phyloP scores from a whole-genome alignment of 2,888 invertebrate genomes.

The Sesia apiformis region DNA sequence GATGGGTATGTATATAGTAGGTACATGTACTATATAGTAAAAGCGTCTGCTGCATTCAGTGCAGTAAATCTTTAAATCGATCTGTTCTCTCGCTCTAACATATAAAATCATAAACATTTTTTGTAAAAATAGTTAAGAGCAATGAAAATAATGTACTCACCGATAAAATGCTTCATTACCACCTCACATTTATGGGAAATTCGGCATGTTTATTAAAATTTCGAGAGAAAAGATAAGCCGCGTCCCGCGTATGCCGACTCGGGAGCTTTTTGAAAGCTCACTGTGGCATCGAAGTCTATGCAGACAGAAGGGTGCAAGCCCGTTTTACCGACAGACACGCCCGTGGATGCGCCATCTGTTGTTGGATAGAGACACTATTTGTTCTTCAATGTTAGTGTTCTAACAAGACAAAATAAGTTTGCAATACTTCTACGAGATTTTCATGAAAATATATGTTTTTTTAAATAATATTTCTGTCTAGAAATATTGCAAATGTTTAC shows the following conservation, averaged over 20 bases:
- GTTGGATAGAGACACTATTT: background rate
- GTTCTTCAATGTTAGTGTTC: no score
- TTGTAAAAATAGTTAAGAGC: no score
- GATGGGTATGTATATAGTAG: background rate
- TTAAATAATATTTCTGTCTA: no score
- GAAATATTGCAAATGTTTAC: no score
- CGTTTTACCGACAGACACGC: background rate
- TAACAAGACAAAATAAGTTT: no score
- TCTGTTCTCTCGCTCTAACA: background rate
- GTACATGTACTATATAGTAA: background rate
- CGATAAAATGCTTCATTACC: no score
- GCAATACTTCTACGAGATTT: no score
- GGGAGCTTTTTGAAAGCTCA: background rate
- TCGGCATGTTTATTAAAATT: background rate
- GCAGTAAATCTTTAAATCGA: background rate
- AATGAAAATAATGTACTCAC: no score
- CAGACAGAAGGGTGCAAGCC: background rate
- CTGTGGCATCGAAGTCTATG: background rate
- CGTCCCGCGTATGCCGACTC: background rate
- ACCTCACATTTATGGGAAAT: background rate
- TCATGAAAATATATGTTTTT: no score
- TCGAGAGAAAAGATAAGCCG: background rate
- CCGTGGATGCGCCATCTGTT: background rate
- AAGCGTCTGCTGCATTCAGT: background rate
- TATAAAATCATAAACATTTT: no score